phyloP scores from a whole-genome alignment of 1,140 invertebrate genomes.

The Teleopsis dalmanni region DNA sequence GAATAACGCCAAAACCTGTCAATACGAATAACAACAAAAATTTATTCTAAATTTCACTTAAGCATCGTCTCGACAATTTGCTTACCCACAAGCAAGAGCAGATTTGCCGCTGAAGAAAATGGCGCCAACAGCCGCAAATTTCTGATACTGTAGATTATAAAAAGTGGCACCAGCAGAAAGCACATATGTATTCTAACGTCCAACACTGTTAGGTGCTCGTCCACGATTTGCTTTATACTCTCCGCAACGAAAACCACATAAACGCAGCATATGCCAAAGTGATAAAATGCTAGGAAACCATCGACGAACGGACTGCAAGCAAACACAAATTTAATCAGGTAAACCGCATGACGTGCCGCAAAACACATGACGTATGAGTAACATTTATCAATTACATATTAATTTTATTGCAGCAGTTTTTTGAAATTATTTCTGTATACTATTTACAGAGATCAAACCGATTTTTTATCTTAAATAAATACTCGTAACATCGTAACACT shows the following conservation, averaged over 20 bases:
- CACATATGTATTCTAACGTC: slow-evolving; percentile 40
- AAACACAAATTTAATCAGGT: slow-evolving; percentile 2
- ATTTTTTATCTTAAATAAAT: too few relatives aligned
- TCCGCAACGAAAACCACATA: slow-evolving; percentile 80
- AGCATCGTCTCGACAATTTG: not conserved
- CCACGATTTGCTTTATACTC: slow-evolving; percentile 57
- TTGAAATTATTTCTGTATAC: too few relatives aligned
- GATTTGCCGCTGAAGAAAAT: slow-evolving; percentile 73
- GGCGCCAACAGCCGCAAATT: slow-evolving; percentile 73
- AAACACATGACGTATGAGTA: too few relatives aligned
- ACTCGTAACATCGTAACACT: too few relatives aligned
- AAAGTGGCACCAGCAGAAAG: slow-evolving; percentile 59
- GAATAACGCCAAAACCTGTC: slow-evolving; percentile 54
- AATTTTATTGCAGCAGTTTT: too few relatives aligned
- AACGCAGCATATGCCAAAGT: slow-evolving; percentile 83
- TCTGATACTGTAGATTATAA: slow-evolving; percentile 64
- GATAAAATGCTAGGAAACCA: slow-evolving; percentile 71
- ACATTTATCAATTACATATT: too few relatives aligned
- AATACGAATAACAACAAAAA: not conserved
- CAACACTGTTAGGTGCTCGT: slow-evolving; percentile 43
- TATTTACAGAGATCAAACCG: too few relatives aligned
- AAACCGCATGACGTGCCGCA: too few relatives aligned
- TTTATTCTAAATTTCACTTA: not conserved
- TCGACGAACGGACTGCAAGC: slow-evolving; percentile 51
- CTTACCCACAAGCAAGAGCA: slow-evolving; percentile 58